Base-by-base conservation (phyloP, 2,113 vertebrate genomes). In the Datnioides undecimradiatus region DNA sequence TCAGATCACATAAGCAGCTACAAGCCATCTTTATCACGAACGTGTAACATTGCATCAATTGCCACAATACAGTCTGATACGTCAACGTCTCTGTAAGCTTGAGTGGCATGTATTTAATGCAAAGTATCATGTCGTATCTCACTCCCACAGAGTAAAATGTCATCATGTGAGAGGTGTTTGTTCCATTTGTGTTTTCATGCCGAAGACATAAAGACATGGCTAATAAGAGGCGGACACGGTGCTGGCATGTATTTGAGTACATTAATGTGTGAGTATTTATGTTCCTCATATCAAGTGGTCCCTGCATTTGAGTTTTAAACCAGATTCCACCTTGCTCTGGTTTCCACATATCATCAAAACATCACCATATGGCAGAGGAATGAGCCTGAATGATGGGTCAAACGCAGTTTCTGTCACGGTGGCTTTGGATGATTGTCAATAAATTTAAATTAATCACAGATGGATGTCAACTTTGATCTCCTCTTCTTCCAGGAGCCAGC, bases 381-480 rank as follows among this genome's bases (percentile, higher is more conserved):
- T 59, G 76, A 71, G 76, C 11, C 73, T 82, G 78, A 76, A 48
- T 76, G 86, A 87, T 73, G 77, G 84, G 75, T 90, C 70, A 64
- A 72, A 81, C 46, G 71, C 84, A 74, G 60, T 73, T 67, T 78
- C 79, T 71, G 79, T 84, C 84, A 79, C 41, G 4, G 43, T 68
- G 71, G 57, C 51, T 85, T 84, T 88, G 83, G 82, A 48, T 60
- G 79, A 90, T 58, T 79, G 82, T 90, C 87, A 90, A 84, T 88
- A 85, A 85, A 85, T 76, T 82, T 68, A 62, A 77, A 90, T 80
- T 13, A 85, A 72, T 86, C 65, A 45, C 92, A 93, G 82, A 91
- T 91, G 89, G 79, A 52, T 62, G 82, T 90, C 88, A 80, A 70
- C 78, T 90, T 87, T 90, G 82, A 91, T 90, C 83, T 82, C 17